Conservation (phyloP, 2,888 invertebrate species). For the Zeuzera pyrina region DNA sequence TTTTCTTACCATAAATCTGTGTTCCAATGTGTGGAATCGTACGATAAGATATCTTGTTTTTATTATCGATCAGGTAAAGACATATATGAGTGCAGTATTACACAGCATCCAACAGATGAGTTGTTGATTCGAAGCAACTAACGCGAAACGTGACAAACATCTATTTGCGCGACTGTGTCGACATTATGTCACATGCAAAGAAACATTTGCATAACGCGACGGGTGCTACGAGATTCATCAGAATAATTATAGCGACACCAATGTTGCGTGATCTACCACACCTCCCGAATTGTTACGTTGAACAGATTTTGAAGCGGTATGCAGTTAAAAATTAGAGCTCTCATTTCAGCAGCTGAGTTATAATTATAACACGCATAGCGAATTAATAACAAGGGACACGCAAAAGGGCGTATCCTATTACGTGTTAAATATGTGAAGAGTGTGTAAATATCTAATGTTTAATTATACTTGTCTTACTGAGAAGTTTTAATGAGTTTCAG, state of each 20-base stretch:
- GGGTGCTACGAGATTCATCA: conserved; percentile 24
- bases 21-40: too few species aligned
- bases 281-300: conserved; percentile 3
- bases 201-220: conserved; percentile 26
- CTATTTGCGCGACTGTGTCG: conserved; percentile 11
- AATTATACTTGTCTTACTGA: conserved; percentile 14
- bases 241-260: conserved; percentile 24
- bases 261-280: conserved; percentile 11
- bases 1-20: too few species aligned
- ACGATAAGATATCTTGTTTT: too few species aligned
- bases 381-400: conserved; percentile 31
- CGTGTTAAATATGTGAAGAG: conserved; percentile 29
- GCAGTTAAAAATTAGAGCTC: conserved; percentile 19
- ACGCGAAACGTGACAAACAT: conserved; percentile 15
- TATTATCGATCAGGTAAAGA: too few species aligned
- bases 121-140: too few species aligned
- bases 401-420: conserved; percentile 29
- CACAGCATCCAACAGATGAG: too few species aligned
- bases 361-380: conserved; percentile 26
- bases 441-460: conserved; percentile 26
- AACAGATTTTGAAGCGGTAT: conserved; percentile 5
- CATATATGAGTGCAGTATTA: too few species aligned
- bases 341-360: conserved; percentile 21
- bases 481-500: conserved; percentile 27
- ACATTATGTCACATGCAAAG: conserved; percentile 21